A percentile compares a stretch with the other conserved stretches of the same genome.
Conservation (phyloP, 2,113 vertebrate species). For the Campylomormyrus numenius region DNA sequence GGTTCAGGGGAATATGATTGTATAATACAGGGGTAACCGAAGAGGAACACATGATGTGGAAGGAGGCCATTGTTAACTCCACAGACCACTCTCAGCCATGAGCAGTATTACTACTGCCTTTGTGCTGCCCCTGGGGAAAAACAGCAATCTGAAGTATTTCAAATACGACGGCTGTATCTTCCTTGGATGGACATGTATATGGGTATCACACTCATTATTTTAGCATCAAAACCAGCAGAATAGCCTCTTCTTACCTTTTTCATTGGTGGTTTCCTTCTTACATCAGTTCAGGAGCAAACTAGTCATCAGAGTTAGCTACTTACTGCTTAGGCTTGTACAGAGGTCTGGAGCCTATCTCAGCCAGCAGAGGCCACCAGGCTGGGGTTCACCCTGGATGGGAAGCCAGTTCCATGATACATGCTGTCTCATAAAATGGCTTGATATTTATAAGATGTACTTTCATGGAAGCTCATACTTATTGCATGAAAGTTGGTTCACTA, state of each 20-base stretch:
- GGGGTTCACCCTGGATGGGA: too few species aligned
- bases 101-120: not conserved
- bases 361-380: too few species aligned
- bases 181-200: not conserved
- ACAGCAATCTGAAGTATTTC: not conserved
- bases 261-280: not conserved
- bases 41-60: not conserved
- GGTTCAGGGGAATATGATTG: not conserved
- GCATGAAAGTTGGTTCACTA: too few species aligned
- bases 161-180: not conserved
- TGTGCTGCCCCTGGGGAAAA: not conserved
- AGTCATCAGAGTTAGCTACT: not conserved
- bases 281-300: not conserved
- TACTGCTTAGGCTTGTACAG: too few species aligned
- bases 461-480: too few species aligned
- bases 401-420: too few species aligned
- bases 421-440: too few species aligned
- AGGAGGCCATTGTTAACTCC: not conserved
- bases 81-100: not conserved
- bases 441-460: too few species aligned
- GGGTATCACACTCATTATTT: not conserved
- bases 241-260: not conserved
- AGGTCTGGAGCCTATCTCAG: too few species aligned
- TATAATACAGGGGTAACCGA: not conserved
- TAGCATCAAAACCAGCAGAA: not conserved